phyloP scores from a whole-genome alignment of 2,888 invertebrate genomes.

The Troides aeacus region DNA sequence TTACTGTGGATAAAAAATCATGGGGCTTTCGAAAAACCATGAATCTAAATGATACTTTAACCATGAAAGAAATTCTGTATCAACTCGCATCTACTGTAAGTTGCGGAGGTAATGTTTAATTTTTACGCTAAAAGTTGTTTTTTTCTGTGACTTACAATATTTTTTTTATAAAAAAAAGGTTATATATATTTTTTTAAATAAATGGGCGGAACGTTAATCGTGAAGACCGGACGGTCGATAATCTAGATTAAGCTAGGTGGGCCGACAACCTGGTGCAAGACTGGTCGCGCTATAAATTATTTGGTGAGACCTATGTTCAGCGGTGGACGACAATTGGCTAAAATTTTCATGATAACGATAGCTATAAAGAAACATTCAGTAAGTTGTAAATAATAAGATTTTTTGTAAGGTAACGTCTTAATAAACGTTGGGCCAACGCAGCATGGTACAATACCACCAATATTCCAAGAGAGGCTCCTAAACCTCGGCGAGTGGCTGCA shows the following conservation, averaged over 20 bases:
- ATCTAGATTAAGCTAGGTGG: no score
- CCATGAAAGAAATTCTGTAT: constrained; percentile 83
- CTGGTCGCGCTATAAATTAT: no score
- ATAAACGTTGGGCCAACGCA: constrained; percentile 95
- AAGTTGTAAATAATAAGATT: background rate
- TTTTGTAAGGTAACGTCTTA: constrained; percentile 83
- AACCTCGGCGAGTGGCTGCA: constrained; percentile 89
- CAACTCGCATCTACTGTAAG: constrained; percentile 88
- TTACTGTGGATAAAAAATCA: constrained; percentile 92
- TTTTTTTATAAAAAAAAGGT: no score
- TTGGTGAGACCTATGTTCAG: no score
- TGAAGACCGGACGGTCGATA: no score
- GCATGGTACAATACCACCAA: constrained; percentile 90
- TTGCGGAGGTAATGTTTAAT: constrained; percentile 84
- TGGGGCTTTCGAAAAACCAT: constrained; percentile 93
- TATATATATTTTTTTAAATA: no score
- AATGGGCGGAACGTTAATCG: no score
- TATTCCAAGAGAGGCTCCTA: constrained; percentile 91
- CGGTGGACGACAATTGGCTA: no score
- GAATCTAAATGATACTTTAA: constrained; percentile 83
- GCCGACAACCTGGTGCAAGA: no score
- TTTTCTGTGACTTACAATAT: background rate
- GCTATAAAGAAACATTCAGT: no score
- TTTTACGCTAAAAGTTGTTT: background rate
- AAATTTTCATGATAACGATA: no score